A percentile compares a stretch with the other conserved stretches of the same genome.
Conservation (phyloP, 2,113 vertebrate genomes). For the Chionodraco myersi region DNA sequence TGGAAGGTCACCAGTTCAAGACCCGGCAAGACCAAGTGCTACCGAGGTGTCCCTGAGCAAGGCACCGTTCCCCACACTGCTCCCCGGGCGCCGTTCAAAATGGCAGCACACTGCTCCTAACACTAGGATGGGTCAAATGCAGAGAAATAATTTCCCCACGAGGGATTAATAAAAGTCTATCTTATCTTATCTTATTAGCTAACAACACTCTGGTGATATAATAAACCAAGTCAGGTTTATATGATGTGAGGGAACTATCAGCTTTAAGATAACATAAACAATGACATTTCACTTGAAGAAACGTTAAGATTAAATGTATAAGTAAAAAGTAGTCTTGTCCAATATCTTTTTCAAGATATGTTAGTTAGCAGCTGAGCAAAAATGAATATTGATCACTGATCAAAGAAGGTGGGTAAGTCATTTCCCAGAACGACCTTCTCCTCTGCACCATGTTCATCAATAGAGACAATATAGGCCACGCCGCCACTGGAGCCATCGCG, state of each 20-base stretch:
- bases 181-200: too few relatives aligned
- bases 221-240: neutral
- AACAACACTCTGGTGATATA: neutral
- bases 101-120: too few relatives aligned
- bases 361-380: neutral
- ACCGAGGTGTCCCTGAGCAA: too few relatives aligned
- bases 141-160: too few relatives aligned
- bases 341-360: too few relatives aligned
- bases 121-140: too few relatives aligned
- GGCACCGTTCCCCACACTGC: too few relatives aligned
- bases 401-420: constrained; percentile 86
- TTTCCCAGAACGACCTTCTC: constrained; percentile 87
- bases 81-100: too few relatives aligned
- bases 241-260: neutral
- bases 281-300: neutral
- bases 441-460: constrained; percentile 84
- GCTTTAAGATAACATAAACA: neutral
- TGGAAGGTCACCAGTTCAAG: too few relatives aligned
- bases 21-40: too few relatives aligned
- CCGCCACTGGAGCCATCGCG: constrained; percentile 90
- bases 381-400: constrained; percentile 73
- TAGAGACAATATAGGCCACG: constrained; percentile 86
- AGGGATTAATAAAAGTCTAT: too few relatives aligned
- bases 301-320: too few relatives aligned
- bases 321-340: neutral